These are phyloP conservation scores for Tachysurus vachellii DNA, from an alignment of 2,113 vertebrate species.

Conservation along the genomic window DNA sequence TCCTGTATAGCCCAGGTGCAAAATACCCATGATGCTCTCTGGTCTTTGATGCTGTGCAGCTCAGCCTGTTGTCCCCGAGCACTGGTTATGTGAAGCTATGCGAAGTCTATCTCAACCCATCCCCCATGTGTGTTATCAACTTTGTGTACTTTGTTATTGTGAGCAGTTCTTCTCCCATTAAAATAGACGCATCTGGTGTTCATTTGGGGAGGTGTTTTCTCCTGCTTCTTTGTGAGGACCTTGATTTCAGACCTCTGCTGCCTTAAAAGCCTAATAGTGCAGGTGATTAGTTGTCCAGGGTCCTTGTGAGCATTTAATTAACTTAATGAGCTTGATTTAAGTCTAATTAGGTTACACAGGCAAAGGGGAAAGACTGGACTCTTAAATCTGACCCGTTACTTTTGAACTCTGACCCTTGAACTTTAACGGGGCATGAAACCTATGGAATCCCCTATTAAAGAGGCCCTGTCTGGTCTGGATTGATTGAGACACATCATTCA, in stretches of 20 bases:
- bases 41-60: conserved; percentile 38
- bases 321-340: conserved; percentile 76
- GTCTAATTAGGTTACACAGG: conserved; percentile 62
- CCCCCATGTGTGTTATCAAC: conserved; percentile 31
- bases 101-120: neutral
- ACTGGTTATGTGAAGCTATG: conserved; percentile 13
- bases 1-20: conserved; percentile 40
- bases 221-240: conserved; percentile 22
- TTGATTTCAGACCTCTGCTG: conserved; percentile 24
- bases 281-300: conserved; percentile 57
- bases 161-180: conserved; percentile 34
- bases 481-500: conserved; percentile 33
- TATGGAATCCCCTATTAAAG: conserved; percentile 58
- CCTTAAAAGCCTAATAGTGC: conserved; percentile 53
- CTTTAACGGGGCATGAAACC: conserved; percentile 59
- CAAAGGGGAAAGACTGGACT: conserved; percentile 52
- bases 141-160: conserved; percentile 39
- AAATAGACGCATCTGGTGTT: conserved; percentile 47
- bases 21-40: conserved; percentile 19
- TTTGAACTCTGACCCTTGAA: conserved; percentile 64
- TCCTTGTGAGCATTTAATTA: conserved; percentile 62
- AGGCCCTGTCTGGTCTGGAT: conserved; percentile 44
- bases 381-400: conserved; percentile 52
- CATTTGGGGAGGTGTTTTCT: conserved; percentile 48
- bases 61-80: conserved; percentile 18